Evolutionary conservation across 92 coral and sea anemone species (phyloP), one percentile per base, ranked within the genome.

Genomic region (Blastomussa wellsi): DNA sequence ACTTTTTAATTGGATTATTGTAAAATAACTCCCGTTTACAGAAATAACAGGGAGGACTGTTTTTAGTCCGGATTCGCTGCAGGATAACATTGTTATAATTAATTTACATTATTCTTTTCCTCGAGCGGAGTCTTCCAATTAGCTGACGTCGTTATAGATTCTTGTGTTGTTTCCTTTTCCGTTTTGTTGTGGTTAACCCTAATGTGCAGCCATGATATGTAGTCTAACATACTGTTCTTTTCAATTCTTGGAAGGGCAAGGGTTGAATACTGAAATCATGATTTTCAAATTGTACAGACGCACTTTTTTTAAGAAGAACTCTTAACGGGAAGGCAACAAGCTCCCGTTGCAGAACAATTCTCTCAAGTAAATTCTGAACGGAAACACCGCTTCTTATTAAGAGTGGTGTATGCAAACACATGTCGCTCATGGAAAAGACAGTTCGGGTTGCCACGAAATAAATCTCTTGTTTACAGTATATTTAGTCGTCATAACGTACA

Each of bases 1-100:
- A 38, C 48, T 70, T 70, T 70, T 70, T 70, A 57, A 57, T 22
- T 57, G 24, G 44, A 70, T 36, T 70, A 17, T 70, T 70, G 74
- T 69, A 70, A 70, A 20, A 70, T 70, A 38, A 24, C 44, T 33
- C 44, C 28, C 26, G 2, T 62, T 9, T 62, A 8, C 26, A 29
- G 17, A 62, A 26, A 26, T 62, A 11, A 62, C 0, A 26, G 33
- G 3, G 68, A 5, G 35, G 35, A 33, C 68, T 12, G 68, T 10
- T 26, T 28, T 60, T 60, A 60, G 31, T n/a, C 14, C n/a, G n/a
- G 35, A 62, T 26, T 62, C 24, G 68, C 32, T 13, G 14, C 8
- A 9, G 16, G 35, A 62, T 17, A 62, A 12, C 32, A 62, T 11
- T 59, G 28, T 62, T 62, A n/a, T n/a, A n/a, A n/a, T n/a, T n/a